Evolutionary conservation across 2,113 vertebrate species (phyloP).

Genomic region (Eurypyga helias): DNA sequence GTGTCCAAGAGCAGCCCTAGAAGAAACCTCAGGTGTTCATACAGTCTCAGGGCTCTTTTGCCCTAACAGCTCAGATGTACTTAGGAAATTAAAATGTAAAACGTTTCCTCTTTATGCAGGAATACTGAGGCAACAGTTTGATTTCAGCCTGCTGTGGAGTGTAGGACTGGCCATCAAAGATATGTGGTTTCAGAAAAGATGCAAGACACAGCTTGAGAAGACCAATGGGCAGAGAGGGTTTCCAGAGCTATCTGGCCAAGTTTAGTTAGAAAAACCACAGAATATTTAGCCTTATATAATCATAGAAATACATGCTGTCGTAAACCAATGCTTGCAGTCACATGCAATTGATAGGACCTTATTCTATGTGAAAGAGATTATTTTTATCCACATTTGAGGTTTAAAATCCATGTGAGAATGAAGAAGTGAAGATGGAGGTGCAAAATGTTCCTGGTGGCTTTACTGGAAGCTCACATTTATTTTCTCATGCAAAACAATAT

Average conservation of each 20-base stretch:
- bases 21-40: neutral
- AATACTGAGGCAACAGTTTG: neutral
- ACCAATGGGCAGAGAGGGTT: neutral
- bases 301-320: neutral
- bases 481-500: neutral
- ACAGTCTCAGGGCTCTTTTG: neutral
- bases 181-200: neutral
- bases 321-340: neutral
- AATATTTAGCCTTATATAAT: neutral
- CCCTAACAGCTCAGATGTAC: neutral
- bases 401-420: neutral
- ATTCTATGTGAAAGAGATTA: neutral
- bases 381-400: neutral
- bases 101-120: neutral
- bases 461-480: neutral
- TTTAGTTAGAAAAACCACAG: neutral
- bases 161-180: neutral
- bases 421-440: fast-evolving
- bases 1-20: neutral
- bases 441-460: neutral
- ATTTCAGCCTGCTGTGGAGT: neutral
- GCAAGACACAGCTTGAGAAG: neutral
- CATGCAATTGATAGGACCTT: neutral
- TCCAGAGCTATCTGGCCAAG: neutral
- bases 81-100: neutral